These are phyloP conservation scores for Allobates femoralis DNA, from an alignment of 2,797 vertebrate genomes.

Conservation along the genomic window DNA sequence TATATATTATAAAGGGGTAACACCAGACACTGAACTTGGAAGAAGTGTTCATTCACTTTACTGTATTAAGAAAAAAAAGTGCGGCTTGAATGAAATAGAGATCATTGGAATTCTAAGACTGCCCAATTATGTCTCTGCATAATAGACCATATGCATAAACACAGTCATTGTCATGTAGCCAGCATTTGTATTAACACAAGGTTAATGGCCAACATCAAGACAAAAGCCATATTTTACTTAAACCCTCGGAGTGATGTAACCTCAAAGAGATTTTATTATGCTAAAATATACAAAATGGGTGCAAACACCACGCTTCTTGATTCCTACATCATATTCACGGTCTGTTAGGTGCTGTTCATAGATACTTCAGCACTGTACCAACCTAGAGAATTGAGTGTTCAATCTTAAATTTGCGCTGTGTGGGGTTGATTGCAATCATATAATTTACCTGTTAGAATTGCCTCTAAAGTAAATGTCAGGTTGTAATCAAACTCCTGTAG, in stretches of 20 bases:
- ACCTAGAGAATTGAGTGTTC: constrained; percentile 28
- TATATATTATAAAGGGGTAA: too few species aligned
- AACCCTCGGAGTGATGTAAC: not conserved
- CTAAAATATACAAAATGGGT: not conserved
- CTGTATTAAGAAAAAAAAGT: too few species aligned
- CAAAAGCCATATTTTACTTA: not conserved
- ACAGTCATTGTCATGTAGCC: too few species aligned
- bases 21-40: too few species aligned
- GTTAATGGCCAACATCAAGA: not conserved
- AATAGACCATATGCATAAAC: too few species aligned
- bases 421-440: constrained; percentile 56
- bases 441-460: constrained; percentile 55
- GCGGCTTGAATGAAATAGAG: not conserved
- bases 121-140: not conserved
- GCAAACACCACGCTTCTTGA: not conserved
- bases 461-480: constrained; percentile 51
- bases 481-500: constrained; percentile 55
- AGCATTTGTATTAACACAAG: not conserved
- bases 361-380: constrained; percentile 33
- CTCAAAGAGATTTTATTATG: not conserved
- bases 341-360: constrained; percentile 27
- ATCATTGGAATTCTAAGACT: not conserved
- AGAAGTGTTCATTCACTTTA: too few species aligned
- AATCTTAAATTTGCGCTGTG: constrained; percentile 40
- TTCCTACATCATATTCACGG: not conserved